A percentile compares a stretch with the other conserved stretches of the same genome.
These are phyloP conservation scores for Drosophila kanekoi DNA, from an alignment of 2,888 invertebrate species.

Conservation along the genomic window DNA sequence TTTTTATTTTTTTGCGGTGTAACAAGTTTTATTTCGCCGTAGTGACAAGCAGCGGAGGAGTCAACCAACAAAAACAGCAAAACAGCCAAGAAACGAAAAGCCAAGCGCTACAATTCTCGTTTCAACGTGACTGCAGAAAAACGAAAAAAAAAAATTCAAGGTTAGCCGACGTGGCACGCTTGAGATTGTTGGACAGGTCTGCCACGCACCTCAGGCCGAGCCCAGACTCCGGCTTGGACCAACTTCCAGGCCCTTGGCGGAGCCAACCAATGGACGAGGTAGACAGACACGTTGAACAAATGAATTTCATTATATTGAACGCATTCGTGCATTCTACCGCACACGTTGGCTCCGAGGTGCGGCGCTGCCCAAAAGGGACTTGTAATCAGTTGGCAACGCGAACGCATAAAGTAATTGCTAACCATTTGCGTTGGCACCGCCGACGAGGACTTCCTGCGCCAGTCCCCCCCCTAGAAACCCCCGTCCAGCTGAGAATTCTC, in stretches of 20 bases:
- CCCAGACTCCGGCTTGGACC: conserved; percentile 29
- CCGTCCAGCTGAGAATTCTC: conserved; percentile 7
- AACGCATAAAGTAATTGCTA: conserved; percentile 79
- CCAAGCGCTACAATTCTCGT: conserved; percentile 64
- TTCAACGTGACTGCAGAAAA: conserved; percentile 54
- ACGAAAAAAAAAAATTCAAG: conserved; percentile 58
- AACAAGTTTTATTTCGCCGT: conserved; percentile 66
- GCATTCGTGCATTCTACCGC: conserved; percentile 78
- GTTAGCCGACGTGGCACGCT: conserved; percentile 72
- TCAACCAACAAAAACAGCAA: conserved; percentile 46
- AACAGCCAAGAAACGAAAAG: conserved; percentile 28
- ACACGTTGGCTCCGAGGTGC: conserved; percentile 72
- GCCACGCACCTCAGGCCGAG: conserved; percentile 54
- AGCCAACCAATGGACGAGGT: conserved; percentile 5
- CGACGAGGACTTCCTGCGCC: conserved; percentile 47
- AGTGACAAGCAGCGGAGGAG: conserved; percentile 70
- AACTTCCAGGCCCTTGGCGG: conserved; percentile 22
- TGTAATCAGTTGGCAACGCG: conserved; percentile 78
- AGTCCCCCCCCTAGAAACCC: neutral
- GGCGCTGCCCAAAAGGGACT: conserved; percentile 64
- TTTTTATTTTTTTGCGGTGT: conserved; percentile 62
- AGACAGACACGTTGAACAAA: conserved; percentile 54
- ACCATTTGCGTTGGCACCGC: conserved; percentile 79
- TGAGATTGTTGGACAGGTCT: conserved; percentile 61
- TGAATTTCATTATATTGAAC: conserved; percentile 79